These are phyloP conservation scores for Mechanitis messenoides DNA, from an alignment of 2,888 invertebrate species.

Conservation along the genomic window DNA sequence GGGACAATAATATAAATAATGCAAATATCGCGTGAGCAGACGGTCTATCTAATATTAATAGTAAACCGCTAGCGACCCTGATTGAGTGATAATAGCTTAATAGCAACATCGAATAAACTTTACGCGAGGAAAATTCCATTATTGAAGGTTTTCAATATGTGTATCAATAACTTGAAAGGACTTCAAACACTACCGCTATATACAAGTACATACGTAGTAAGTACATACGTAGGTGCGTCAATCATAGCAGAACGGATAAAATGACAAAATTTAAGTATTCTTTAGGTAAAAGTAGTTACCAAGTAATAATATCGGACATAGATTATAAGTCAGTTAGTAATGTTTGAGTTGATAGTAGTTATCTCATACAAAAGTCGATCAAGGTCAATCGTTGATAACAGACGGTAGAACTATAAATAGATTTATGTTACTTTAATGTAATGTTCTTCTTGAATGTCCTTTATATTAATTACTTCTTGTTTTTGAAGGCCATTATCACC, in stretches of 20 bases:
- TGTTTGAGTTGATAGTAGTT: neutral
- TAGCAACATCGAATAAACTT: constrained; percentile 20
- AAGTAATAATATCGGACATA: no score
- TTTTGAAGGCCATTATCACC: neutral
- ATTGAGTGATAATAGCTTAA: constrained; percentile 25
- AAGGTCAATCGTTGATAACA: constrained; percentile 6
- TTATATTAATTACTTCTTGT: neutral
- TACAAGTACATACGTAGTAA: no score
- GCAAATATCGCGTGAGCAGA: constrained; percentile 29
- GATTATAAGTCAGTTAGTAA: no score
- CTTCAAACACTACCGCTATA: no score
- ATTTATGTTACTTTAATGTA: neutral
- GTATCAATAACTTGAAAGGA: constrained; percentile 8
- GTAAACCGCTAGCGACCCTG: constrained; percentile 19
- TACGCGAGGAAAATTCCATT: constrained; percentile 24
- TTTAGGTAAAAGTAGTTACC: no score
- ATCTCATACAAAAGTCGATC: constrained; percentile 3
- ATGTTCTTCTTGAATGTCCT: neutral
- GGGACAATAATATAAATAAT: constrained; percentile 20
- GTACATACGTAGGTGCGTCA: no score
- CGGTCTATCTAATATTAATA: constrained; percentile 25
- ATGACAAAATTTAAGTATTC: no score
- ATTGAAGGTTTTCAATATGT: constrained; percentile 24
- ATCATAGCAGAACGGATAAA: no score
- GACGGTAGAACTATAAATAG: constrained; percentile 2